Evolutionary conservation across 2,888 invertebrate species (phyloP), one percentile per base, ranked within the genome.

Genomic region (Globia sparganii): DNA sequence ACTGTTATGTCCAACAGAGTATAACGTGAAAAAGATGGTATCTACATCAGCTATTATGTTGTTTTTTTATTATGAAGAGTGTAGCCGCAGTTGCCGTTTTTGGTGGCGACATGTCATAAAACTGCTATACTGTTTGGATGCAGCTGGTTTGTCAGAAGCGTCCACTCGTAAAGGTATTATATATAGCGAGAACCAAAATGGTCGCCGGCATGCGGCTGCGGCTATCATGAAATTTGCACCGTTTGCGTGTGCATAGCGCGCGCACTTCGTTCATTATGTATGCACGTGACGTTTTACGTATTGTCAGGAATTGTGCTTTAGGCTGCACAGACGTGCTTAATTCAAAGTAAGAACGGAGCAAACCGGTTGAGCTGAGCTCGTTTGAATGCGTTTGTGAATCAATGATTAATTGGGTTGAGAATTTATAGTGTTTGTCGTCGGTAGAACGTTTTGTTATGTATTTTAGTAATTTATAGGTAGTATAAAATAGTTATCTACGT

Each of bases 151-250:
- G 85, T 86, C 82, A 86, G 81, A 75, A 77, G 77, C 81, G 85
- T 78, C 76, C 72, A 80, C 80, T 86, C 84, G 80, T 84, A 83
- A 84, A 86, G 78, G 77, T 81, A 81, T 79, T 77, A 84, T 84
- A 77, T 79, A 75, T 71, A 77, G 61, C 53, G 64, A 61, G 71
- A 75, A 61, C 62, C 66, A 87, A 80, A 78, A 87, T 84, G 74
- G 72, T 78, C n/a, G 77, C 66, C 68, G 15, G 75, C 64, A 75
- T 87, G 84, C 81, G 80, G 87, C 86, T 83, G 78, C 61, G 83
- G 78, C 46, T 85, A 87, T 90, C 88, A 84, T 91, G 89, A 90
- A 91, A 90, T 88, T 87, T 88, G 86, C 85, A 88, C 85, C 75
- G 85, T 75, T 85, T 81, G 84, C 83, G 84, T 86, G 87, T 86